Base-by-base conservation (phyloP, 2,888 invertebrate genomes). In the Aricia artaxerxes region DNA sequence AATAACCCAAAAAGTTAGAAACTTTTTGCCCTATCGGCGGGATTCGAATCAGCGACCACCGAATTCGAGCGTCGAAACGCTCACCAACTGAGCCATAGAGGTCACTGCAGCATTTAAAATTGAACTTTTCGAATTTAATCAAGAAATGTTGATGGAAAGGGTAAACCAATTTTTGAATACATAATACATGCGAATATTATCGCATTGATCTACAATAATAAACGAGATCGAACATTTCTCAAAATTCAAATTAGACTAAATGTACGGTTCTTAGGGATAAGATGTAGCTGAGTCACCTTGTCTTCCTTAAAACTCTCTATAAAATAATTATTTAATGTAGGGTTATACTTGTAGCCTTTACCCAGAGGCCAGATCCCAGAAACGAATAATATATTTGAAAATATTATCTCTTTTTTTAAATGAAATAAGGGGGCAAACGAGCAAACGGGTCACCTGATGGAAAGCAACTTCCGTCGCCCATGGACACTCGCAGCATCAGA, bases 111-210 rank as follows among this genome's bases (percentile, higher is more conserved):
- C 64, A 64, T 64, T 64, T 64, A 64, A 31, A 35, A 35, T 38
- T 69, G 69, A 69, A 69, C 69, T 69, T 69, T 69, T 69, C 69
- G 69, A 38, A 38, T 69, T 69, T 35, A 35, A 69, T 35, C 16
- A 69, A 69, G 38, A 38, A 69, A 69, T 35, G 69, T 69, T 69
- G 38, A 69, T 13, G 13, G 13, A 79, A 79, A 79, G 72, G 69
- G 53, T 72, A 79, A 79, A 72, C 40, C 57, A 69, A 72, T 79
- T 69, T 69, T 16, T 35, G 35, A 13, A 69, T 13, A 38, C 69
- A 69, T 69, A 35, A 13, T 38, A 69, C 38, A 13, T 38, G 38
- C 38, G 35, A 69, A 69, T 35, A 38, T 38, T 69, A 69, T 69
- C 35, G 16, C 35, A 64, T 31, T 31, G 64, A 64, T 64, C 11